phyloP scores from a whole-genome alignment of 2,113 vertebrate species.

The Elaphurus davidianus region DNA sequence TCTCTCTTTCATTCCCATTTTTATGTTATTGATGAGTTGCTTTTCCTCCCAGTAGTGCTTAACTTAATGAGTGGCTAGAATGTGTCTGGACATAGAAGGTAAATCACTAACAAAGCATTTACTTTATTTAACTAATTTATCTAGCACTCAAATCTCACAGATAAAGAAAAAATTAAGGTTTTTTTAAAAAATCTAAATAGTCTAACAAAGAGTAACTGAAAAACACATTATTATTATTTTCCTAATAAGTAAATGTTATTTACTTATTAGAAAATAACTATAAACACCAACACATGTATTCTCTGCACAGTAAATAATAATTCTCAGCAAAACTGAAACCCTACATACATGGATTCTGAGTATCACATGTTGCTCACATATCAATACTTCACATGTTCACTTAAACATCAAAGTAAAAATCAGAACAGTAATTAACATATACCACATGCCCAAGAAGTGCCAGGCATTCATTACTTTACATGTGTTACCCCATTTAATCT shows the following conservation, averaged over 20 bases:
- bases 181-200: not conserved
- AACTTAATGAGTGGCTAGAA: not conserved
- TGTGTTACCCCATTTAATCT: not conserved
- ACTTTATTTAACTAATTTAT: not conserved
- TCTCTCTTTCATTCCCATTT: not conserved
- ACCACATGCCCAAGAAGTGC: not conserved
- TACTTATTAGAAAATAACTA: conserved; percentile 1
- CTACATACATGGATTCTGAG: not conserved
- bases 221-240: not conserved
- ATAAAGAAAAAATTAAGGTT: not conserved
- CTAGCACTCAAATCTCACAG: not conserved
- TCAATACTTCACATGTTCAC: not conserved
- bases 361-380: not conserved
- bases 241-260: not conserved
- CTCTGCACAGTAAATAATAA: not conserved
- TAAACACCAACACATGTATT: not conserved
- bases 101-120: not conserved
- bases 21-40: not conserved
- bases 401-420: not conserved
- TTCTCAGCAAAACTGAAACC: not conserved
- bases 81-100: not conserved
- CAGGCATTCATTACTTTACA: not conserved
- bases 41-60: not conserved
- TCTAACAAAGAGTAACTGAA: not conserved
- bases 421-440: not conserved